Evolutionary conservation across 2,888 invertebrate genomes (phyloP), one percentile per base, ranked within the genome.

Genomic region (Pelosia muscerda): DNA sequence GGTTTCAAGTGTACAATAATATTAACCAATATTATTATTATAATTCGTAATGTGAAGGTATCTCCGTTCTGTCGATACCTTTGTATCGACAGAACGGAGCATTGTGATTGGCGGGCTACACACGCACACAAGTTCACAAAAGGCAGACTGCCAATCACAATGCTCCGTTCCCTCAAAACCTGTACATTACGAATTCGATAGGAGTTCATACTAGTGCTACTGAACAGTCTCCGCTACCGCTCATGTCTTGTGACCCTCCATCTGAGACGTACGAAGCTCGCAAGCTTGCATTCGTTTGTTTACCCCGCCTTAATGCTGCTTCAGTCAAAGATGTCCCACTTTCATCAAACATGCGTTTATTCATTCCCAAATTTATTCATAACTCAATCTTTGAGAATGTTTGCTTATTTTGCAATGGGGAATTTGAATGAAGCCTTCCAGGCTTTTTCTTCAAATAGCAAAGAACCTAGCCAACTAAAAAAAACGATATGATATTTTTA

Each of bases 271-370:
- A 34, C 60, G 56, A 23, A 57, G 61, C 58, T 71, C 38, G 31
- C 61, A 71, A 81, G 74, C 65, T 73, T 68, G 58, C 63, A 60
- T 68, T 49, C 65, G 63, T 65, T 76, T 79, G 74, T 81, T 79
- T 79, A 71, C 67, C 65, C 69, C 38, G 25, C 57, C 66, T 68
- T 72, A 79, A 78, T 38, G 56, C 69, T 64, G 72, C 81, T 66
- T 62, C 61, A 69, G 28, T 58, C 69, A 65, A 73, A 65, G 81
- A 68, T 71, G 76, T 54, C 65, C 73, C 28, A 76, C 71, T 81
- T 78, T 75, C 57, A 22, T 42, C 22, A 73, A 66, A 70, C 71
- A 76, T 76, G 56, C 71, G 78, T 76, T 73, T 63, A 63, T 69
- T 71, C 61, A 64, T 70, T 71, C 68, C 58, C 61, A 61, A 66